These are phyloP conservation scores for Halesus radiatus DNA, from an alignment of 1,140 invertebrate species.

Conservation along the genomic window DNA sequence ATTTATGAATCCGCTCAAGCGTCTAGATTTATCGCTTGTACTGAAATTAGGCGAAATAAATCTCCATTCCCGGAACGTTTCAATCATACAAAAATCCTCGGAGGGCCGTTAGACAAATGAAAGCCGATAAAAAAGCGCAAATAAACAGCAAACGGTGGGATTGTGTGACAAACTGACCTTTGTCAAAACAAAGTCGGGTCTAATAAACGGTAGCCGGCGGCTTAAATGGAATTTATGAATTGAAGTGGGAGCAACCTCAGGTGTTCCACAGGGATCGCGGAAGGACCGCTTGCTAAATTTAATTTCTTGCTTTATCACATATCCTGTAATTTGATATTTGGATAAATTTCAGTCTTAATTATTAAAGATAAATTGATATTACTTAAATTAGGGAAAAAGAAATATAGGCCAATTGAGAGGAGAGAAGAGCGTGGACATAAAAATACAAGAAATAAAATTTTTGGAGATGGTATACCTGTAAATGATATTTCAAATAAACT, in stretches of 20 bases:
- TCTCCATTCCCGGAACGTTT: slow-evolving; percentile 5
- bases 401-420: too few relatives aligned
- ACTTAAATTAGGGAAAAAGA: too few relatives aligned
- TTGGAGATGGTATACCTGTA: too few relatives aligned
- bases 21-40: background rate
- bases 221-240: slow-evolving; percentile 24
- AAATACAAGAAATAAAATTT: too few relatives aligned
- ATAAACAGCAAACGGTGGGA: background rate
- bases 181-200: slow-evolving; percentile 19
- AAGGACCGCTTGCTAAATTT: too few relatives aligned
- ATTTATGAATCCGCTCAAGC: background rate
- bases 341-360: too few relatives aligned
- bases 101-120: slow-evolving; percentile 17
- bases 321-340: too few relatives aligned
- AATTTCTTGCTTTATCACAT: too few relatives aligned
- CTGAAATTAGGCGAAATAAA: background rate
- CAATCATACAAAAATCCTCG: slow-evolving; percentile 34
- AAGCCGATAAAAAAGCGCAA: slow-evolving; percentile 5
- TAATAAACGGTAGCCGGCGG: slow-evolving; percentile 21
- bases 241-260: background rate
- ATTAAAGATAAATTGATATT: too few relatives aligned
- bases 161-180: slow-evolving; percentile 17
- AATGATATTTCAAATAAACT: too few relatives aligned
- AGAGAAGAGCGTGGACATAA: too few relatives aligned
- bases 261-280: background rate